Base-by-base conservation (phyloP, 92 coral and sea anemone species). In the Galaxea fascicularis region DNA sequence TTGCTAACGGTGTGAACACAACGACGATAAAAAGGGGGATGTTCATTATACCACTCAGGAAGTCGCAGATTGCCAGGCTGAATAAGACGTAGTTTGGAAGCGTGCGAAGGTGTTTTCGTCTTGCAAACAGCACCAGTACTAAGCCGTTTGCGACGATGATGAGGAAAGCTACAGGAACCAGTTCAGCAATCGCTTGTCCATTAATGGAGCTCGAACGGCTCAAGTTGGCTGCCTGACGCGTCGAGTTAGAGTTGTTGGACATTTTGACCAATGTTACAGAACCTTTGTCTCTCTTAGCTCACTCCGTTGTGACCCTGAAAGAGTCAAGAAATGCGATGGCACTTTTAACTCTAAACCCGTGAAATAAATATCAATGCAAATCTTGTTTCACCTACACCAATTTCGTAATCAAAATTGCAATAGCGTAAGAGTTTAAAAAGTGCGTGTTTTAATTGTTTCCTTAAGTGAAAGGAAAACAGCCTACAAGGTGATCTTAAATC, bases 11-110 rank as follows among this genome's bases (percentile, higher is more conserved):
- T 60, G 65, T 85, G 84, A 70, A 72, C 35, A 35, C 76, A 20
- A 59, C 82, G 10, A 45, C 28, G 28, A 89, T 74, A 44, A 89
- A 79, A 16, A 89, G 15, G 8, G 92, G 92, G 27, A 89, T 85
- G 56, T 85, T 89, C 12, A 89, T 77, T 18, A 71, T 29, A n/a
- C 92, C 92, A 28, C 76, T 89, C 73, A 73, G 49, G 15, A 89
- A 71, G 69, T 89, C 92, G 30, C 89, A 85, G 20, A 79, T 56
- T 47, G 92, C 92, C 57, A 89, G 76, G 39, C 92, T 85, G 30
- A 89, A 82, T n/a, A 89, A 86, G 13, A 89, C 77, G 67, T 47
- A 62, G 47, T 89, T 89, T 71, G 84, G 84, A 8, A 86, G 71
- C 13, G 89, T 89, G 18, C 92, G 83, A 17, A 89, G 86, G 12